Evolutionary conservation across 1,140 invertebrate species (phyloP).

Genomic region (Neodiprion fabricii): DNA sequence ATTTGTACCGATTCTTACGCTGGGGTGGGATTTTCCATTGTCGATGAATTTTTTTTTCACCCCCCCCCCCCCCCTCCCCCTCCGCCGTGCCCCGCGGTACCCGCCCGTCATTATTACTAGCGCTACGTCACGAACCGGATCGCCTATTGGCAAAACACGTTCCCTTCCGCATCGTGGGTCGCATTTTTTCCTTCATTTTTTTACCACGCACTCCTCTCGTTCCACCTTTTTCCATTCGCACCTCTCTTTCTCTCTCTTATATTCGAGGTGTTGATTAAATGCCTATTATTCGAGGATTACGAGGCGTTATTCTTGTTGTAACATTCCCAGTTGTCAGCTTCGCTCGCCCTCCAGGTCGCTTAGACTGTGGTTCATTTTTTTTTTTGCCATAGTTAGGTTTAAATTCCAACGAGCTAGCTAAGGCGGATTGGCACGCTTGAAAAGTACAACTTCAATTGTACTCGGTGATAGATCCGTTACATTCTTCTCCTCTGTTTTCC

Average conservation of each 20-base stretch:
- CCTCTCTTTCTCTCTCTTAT: background rate
- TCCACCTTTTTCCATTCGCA: background rate
- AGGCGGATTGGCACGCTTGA: too few species aligned
- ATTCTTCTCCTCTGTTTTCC: too few species aligned
- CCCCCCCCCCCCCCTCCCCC: conserved; percentile 19
- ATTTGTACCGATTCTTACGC: conserved; percentile 5
- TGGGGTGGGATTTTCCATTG: conserved; percentile 4
- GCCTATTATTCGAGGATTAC: conserved; percentile 12
- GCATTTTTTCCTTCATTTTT: conserved; percentile 1
- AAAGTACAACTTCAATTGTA: too few species aligned
- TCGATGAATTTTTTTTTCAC: conserved; percentile 22
- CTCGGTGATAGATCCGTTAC: too few species aligned
- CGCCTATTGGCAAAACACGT: conserved; percentile 20
- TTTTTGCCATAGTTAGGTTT: too few species aligned
- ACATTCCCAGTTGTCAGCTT: background rate
- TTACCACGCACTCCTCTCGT: background rate
- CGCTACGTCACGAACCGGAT: conserved; percentile 4
- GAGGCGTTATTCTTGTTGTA: background rate
- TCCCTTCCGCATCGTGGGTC: background rate
- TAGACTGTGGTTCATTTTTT: too few species aligned
- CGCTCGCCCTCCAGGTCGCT: background rate
- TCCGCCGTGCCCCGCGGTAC: conserved; percentile 31
- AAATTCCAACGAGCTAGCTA: too few species aligned
- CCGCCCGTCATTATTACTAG: conserved; percentile 29
- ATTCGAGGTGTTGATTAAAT: conserved; percentile 8